phyloP scores from a whole-genome alignment of 1,140 invertebrate species.

The Drosophila orena region DNA sequence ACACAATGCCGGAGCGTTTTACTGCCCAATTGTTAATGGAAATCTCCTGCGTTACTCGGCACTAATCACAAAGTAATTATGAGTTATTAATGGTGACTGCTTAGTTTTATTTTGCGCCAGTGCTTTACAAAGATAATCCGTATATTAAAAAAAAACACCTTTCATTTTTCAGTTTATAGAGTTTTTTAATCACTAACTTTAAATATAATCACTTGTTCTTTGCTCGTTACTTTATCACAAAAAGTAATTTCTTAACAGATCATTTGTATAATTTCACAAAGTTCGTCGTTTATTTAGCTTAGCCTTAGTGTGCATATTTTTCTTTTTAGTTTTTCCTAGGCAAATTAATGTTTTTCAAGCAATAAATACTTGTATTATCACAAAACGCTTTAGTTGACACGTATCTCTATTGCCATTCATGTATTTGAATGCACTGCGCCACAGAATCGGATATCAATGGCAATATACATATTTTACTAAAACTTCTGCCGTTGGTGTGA shows the following conservation, averaged over 20 bases:
- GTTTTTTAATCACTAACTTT: background rate
- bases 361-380: constrained; percentile 1
- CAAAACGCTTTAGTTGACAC: constrained; percentile 1
- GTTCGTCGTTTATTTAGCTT: too few relatives aligned
- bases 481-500: constrained; percentile 4
- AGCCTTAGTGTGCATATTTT: too few relatives aligned
- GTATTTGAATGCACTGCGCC: constrained; percentile 16
- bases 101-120: constrained; percentile 5
- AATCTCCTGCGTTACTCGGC: constrained; percentile 18
- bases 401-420: background rate
- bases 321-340: too few relatives aligned
- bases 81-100: constrained; percentile 32
- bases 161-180: background rate
- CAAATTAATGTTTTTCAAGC: too few relatives aligned
- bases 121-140: background rate
- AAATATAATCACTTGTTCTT: too few relatives aligned
- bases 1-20: constrained; percentile 24
- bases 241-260: too few relatives aligned
- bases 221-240: too few relatives aligned
- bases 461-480: background rate
- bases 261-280: too few relatives aligned
- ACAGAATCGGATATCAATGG: background rate
- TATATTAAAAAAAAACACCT: background rate
- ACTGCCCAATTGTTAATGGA: constrained; percentile 40
- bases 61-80: constrained; percentile 31